A percentile compares a stretch with the other conserved stretches of the same genome.
Evolutionary conservation across 1,140 invertebrate genomes (phyloP).

Genomic region (Elymnias hypermnestra): DNA sequence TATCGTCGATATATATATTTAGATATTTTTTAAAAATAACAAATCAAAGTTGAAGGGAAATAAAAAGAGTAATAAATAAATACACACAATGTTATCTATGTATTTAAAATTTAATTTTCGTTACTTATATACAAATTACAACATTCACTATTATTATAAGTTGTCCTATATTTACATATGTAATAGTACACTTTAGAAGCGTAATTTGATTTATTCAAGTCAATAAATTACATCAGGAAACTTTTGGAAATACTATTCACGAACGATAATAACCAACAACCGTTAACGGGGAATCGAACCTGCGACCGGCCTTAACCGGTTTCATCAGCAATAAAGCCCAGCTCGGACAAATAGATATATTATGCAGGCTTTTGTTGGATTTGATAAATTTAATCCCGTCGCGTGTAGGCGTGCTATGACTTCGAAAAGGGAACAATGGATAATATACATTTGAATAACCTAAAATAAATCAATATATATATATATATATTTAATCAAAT

Average conservation of each 20-base stretch:
- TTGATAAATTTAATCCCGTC: background rate
- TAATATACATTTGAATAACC: too few relatives aligned
- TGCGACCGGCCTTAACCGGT: slow-evolving; percentile 23
- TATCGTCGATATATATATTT: too few relatives aligned
- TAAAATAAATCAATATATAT: too few relatives aligned
- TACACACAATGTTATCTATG: slow-evolving; percentile 66
- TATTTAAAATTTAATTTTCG: slow-evolving; percentile 76
- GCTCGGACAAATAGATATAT: slow-evolving; percentile 13
- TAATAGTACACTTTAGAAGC: slow-evolving; percentile 73
- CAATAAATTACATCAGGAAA: slow-evolving; percentile 67
- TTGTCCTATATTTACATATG: slow-evolving; percentile 72
- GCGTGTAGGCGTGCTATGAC: background rate
- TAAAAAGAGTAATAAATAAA: slow-evolving; percentile 41
- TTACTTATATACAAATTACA: slow-evolving; percentile 76
- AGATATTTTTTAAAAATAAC: too few relatives aligned
- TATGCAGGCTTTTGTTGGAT: too few relatives aligned
- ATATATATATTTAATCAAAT: too few relatives aligned
- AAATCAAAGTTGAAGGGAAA: too few relatives aligned
- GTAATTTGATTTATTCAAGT: slow-evolving; percentile 69
- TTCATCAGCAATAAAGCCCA: slow-evolving; percentile 10
- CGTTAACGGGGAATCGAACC: slow-evolving; percentile 27
- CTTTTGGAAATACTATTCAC: slow-evolving; percentile 56
- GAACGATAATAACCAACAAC: slow-evolving; percentile 37
- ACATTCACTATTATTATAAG: slow-evolving; percentile 74
- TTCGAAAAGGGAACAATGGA: too few relatives aligned